Conservation (phyloP, 1,140 invertebrate genomes). For the Magallana ariakensis region DNA sequence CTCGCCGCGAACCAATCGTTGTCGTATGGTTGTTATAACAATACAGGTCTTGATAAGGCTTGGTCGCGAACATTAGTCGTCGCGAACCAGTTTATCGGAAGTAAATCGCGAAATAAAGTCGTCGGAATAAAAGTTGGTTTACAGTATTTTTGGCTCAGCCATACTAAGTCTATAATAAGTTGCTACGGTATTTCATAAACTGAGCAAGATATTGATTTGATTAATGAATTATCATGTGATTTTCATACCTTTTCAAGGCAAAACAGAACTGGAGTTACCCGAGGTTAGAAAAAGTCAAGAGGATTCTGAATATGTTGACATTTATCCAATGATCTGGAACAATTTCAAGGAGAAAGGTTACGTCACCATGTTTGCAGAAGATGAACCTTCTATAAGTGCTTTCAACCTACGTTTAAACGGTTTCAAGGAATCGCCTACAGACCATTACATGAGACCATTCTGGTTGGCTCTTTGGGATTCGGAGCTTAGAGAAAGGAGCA, state of each 20-base stretch:
- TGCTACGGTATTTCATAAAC: no score
- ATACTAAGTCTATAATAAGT: no score
- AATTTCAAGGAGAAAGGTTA: constrained; percentile 70
- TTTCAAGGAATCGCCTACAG: constrained; percentile 74
- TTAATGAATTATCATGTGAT: no score
- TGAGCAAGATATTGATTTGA: no score
- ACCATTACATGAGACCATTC: constrained; percentile 78
- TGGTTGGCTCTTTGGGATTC: constrained; percentile 78
- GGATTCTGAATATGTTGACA: constrained; percentile 64
- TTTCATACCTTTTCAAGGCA: constrained; percentile 59
- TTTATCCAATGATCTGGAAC: constrained; percentile 74
- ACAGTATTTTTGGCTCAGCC: no score
- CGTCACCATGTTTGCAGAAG: constrained; percentile 76
- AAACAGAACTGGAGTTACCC: constrained; percentile 71
- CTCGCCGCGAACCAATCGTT: no score
- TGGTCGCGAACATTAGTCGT: no score
- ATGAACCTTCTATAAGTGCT: constrained; percentile 71
- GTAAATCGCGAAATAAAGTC: no score
- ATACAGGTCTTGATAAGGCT: no score
- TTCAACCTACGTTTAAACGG: constrained; percentile 78
- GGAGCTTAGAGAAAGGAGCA: constrained; percentile 68
- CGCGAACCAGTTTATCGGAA: no score
- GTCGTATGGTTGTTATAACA: no score
- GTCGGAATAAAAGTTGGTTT: no score
- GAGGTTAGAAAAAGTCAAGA: constrained; percentile 63